These are phyloP conservation scores for Drosophila setifemur DNA, from an alignment of 1,140 invertebrate species.

Conservation along the genomic window DNA sequence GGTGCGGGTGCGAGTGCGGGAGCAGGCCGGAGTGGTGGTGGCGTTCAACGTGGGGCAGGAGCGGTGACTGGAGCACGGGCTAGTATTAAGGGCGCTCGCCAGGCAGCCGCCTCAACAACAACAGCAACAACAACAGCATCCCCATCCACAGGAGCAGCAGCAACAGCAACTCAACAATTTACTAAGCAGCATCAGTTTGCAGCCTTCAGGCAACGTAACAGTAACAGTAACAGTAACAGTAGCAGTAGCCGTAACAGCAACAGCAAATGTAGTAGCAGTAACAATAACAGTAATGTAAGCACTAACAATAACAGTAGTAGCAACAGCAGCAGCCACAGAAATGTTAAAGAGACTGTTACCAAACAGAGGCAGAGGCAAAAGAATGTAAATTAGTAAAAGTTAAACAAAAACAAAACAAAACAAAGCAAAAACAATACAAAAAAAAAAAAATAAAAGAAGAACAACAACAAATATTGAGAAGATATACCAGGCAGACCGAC, in stretches of 20 bases:
- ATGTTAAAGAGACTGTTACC: slow-evolving; percentile 28
- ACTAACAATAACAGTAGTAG: slow-evolving; percentile 33
- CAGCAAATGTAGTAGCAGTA: slow-evolving; percentile 20
- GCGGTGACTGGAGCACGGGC: slow-evolving; percentile 22
- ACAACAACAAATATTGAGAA: slow-evolving; percentile 12
- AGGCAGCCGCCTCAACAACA: slow-evolving; percentile 22
- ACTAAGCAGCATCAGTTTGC: slow-evolving; percentile 44
- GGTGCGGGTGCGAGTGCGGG: slow-evolving; percentile 2
- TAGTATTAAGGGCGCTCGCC: slow-evolving; percentile 66
- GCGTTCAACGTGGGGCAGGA: slow-evolving; percentile 6
- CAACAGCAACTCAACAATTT: slow-evolving; percentile 40
- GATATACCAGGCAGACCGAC: slow-evolving; percentile 32
- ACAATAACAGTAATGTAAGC: slow-evolving; percentile 34
- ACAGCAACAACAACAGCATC: slow-evolving; percentile 16
- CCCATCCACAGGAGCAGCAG: background rate
- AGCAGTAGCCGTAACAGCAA: slow-evolving; percentile 23
- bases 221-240: slow-evolving; percentile 21
- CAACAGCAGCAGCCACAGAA: slow-evolving; percentile 21
- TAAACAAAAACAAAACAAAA: slow-evolving; percentile 11
- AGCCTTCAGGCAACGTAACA: slow-evolving; percentile 46
- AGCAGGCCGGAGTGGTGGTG: slow-evolving; percentile 23
- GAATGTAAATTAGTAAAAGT: slow-evolving; percentile 35
- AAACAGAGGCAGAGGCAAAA: slow-evolving; percentile 39
- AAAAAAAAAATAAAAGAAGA: slow-evolving; percentile 8
- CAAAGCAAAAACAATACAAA: background rate